Base-by-base conservation (phyloP, 2,888 invertebrate genomes). In the Alviniconcha strummeri region DNA sequence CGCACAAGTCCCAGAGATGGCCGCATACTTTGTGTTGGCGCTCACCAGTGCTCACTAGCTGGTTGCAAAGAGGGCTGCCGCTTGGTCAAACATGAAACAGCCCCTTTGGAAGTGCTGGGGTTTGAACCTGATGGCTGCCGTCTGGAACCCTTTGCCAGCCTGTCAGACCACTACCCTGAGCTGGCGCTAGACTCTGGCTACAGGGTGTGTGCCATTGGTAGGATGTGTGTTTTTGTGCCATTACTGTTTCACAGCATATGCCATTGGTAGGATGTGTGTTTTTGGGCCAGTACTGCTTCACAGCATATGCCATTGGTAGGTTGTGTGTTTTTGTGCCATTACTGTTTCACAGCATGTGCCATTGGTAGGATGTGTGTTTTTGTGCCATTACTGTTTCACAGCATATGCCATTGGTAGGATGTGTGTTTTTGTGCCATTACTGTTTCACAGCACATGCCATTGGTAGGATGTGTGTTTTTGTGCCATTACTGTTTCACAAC, bases 191-290 rank as follows among this genome's bases (percentile, higher is more conserved):
- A 82, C 56, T 60, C 64, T 64, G 79, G 79, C 79, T 69, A 82
- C 82, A 69, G 76, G 76, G 82, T 82, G 56, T 82, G 82, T 77
- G 36, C 77, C 19, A 67, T 82, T 36, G 82, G 82, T 82, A 77
- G 5, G 82, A 36, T 5, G 5, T 5, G 5, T 75, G 5, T 52
- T 74, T 36, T 74, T 36, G 36, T 36, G 36, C 3, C 36, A 3
- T 36, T 36, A 36, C 36, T 36, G 78, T 57, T 67, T 76, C 76
- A 67, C 64, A 64, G 76, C 76, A n/a, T 82, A 76, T 75, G 19
- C 76, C 17, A 64, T 82, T 19, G 82, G 82, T 82, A 76, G 4
- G 82, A 36, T 5, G 5, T 5, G 7, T 75, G 5, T 52, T 74
- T 36, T 74, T 36, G 36, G 0, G 36, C 36, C 36, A 36, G 0